Percentiles rank a stretch among this genome's conserved stretches.
These are phyloP conservation scores for Ara ararauna DNA, from an alignment of 2,797 vertebrate genomes.

Conservation along the genomic window DNA sequence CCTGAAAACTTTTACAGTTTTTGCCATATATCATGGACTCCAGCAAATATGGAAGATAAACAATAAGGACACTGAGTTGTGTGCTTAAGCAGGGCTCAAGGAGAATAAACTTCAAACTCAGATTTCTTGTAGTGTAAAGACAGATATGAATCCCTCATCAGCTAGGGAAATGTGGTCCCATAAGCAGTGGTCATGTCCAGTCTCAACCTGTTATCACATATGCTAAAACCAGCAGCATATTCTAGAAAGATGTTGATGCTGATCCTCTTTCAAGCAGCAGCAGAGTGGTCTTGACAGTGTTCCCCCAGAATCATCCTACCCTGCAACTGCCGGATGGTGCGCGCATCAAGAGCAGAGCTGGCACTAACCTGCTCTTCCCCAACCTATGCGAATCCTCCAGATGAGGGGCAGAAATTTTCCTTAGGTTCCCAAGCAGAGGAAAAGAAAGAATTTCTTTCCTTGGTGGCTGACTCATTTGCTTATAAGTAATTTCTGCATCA, in stretches of 20 bases:
- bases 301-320: conserved; percentile 47
- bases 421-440: not conserved
- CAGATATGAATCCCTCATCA: not conserved
- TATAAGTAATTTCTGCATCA: conserved; percentile 28
- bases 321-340: conserved; percentile 59
- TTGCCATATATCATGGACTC: not conserved
- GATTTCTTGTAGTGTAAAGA: not conserved
- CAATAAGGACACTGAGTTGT: not conserved
- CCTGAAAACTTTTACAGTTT: not conserved
- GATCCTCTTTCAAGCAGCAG: conserved; percentile 37
- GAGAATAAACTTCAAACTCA: not conserved
- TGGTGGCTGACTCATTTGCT: not conserved
- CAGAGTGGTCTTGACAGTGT: conserved; percentile 60
- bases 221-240: conserved; percentile 18
- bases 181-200: not conserved
- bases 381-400: not conserved
- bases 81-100: not conserved
- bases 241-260: conserved; percentile 44
- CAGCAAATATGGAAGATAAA: not conserved
- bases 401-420: not conserved
- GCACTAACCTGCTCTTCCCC: not conserved
- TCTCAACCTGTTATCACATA: conserved; percentile 2
- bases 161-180: not conserved
- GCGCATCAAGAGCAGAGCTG: not conserved
- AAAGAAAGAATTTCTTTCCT: not conserved